Base-by-base conservation (phyloP, 2,888 invertebrate genomes). In the Eurois occulta region DNA sequence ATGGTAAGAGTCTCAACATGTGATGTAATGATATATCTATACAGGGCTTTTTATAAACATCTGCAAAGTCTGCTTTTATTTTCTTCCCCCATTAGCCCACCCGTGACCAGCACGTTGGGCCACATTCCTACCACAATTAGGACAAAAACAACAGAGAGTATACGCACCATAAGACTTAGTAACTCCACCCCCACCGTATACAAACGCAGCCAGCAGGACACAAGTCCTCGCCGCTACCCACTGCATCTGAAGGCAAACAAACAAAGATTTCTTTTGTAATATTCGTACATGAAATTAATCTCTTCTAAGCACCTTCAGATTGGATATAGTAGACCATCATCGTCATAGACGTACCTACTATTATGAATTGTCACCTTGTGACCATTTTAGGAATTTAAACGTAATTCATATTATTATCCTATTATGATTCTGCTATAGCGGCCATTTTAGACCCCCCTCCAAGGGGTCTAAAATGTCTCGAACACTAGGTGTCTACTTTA, bases 141-240 rank as follows among this genome's bases (percentile, higher is more conserved):
- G 13, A 24, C 13, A 38, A 18, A 38, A 46, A 28, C 24, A 46
- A 48, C 48, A 16, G 21, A 11, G 18, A 1, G 0, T 24, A 21
- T 58, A 85, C 91, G 79, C 77, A 94, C 94, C 93, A 73, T 94
- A 91, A 76, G 91, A 81, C 84, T 93, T 92, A 91, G 94, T 93
- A 92, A 92, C 93, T 93, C 94, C 95, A 93, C 93, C 92, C 80
- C 94, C 92, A 89, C 92, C 90, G 92, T 89, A 90, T 32, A 90
- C 77, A 10, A 85, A 73, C 75, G 85, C 86, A 35, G 86, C 86
- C 75, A 94, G 76, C 68, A 92, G 67, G 66, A 83, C 48, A 67
- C 84, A 90, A 43, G 89, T 78, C 41, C 60, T 48, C 66, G 24
- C 52, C 38, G 86, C 85, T 66, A 90, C 74, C 91, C 91, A 90